Evolutionary conservation across 23 tunicate genomes (phyloP).

Genomic region (Phallusia fumigata): DNA sequence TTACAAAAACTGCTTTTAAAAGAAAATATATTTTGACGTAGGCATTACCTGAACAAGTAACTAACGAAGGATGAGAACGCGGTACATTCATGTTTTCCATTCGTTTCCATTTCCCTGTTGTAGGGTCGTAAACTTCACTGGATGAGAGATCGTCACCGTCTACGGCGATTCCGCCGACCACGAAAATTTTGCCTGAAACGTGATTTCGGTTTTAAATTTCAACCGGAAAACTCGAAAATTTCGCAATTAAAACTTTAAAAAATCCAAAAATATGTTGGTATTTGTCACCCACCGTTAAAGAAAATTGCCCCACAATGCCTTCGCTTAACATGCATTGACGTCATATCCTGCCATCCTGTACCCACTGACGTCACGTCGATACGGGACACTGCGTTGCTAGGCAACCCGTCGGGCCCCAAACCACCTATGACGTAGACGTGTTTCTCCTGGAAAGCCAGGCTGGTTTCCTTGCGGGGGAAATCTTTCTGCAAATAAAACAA

Average conservation of each 20-base stretch:
- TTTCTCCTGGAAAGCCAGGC: background rate
- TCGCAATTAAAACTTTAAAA: too few relatives aligned
- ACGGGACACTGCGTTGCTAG: background rate
- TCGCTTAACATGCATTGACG: background rate
- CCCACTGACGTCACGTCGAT: constrained; percentile 11
- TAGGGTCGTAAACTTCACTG: background rate
- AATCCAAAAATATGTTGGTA: too few relatives aligned
- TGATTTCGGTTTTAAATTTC: background rate
- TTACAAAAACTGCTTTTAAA: too few relatives aligned
- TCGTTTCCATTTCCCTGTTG: background rate
- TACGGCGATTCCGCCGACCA: constrained; percentile 1
- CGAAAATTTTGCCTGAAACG: background rate
- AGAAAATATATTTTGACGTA: too few relatives aligned
- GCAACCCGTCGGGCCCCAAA: background rate
- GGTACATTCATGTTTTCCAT: background rate
- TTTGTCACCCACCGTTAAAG: background rate
- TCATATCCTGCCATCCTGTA: background rate
- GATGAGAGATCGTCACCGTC: constrained; percentile 10
- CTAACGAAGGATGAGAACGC: background rate
- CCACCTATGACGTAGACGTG: constrained; percentile 2
- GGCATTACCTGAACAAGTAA: background rate
- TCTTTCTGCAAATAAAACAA: background rate
- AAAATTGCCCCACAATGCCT: constrained; percentile 3
- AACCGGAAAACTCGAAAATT: too few relatives aligned
- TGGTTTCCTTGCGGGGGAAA: background rate